A percentile compares a stretch with the other conserved stretches of the same genome.
phyloP scores from a whole-genome alignment of 2,113 vertebrate species.

The Heterotis niloticus region DNA sequence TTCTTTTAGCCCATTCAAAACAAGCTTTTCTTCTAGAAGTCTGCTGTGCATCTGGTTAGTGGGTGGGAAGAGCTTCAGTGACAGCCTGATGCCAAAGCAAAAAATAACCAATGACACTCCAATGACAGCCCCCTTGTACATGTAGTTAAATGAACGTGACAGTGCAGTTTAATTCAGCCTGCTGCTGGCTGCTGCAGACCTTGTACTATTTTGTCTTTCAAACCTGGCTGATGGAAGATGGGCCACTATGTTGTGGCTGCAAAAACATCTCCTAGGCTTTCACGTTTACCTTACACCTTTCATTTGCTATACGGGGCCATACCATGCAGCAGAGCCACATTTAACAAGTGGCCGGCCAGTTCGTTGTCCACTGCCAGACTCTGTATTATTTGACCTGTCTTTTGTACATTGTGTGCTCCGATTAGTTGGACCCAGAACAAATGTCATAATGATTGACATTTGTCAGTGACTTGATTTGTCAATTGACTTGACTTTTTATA shows the following conservation, averaged over 20 bases:
- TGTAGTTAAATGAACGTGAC: conserved; percentile 9
- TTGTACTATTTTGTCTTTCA: too few species aligned
- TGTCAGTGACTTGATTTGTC: too few species aligned
- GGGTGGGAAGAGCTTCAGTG: not conserved
- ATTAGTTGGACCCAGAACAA: too few species aligned
- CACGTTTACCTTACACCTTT: too few species aligned
- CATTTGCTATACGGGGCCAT: not conserved
- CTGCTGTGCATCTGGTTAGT: not conserved
- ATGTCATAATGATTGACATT: too few species aligned
- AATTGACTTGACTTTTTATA: too few species aligned
- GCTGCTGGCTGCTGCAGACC: not conserved
- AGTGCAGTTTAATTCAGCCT: conserved; percentile 4
- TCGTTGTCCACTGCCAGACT: not conserved
- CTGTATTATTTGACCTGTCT: too few species aligned
- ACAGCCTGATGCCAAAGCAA: not conserved
- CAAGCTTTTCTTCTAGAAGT: not conserved
- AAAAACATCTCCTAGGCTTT: too few species aligned
- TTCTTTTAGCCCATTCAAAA: not conserved
- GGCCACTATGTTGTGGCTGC: too few species aligned
- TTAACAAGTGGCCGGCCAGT: too few species aligned
- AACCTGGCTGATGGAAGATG: not conserved
- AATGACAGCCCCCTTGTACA: not conserved
- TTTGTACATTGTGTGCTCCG: too few species aligned
- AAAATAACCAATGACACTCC: not conserved
- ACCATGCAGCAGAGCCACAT: too few species aligned